Evolutionary conservation across 2,113 vertebrate genomes (phyloP).

Genomic region (Cochlearius cochlearius): DNA sequence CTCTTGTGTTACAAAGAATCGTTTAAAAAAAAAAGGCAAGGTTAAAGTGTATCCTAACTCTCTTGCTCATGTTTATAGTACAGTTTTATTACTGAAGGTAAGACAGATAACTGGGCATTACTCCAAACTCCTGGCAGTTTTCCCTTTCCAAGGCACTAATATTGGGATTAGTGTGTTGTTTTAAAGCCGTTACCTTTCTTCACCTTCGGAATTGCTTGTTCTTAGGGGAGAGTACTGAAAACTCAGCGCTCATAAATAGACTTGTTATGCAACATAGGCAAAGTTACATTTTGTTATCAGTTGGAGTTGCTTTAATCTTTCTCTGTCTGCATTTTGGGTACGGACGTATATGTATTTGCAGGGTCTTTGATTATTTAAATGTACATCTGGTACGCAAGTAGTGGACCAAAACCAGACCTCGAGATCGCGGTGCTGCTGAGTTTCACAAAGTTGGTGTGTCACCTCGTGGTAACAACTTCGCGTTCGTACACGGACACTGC

Average conservation of each 20-base stretch:
- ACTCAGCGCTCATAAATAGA: neutral
- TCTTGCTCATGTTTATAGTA: constrained; percentile 60
- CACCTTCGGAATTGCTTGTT: constrained; percentile 65
- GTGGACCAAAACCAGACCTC: neutral
- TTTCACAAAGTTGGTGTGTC: neutral
- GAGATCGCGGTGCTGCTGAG: neutral
- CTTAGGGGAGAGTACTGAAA: neutral
- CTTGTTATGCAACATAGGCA: neutral
- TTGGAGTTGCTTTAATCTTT: neutral
- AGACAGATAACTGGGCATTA: constrained; percentile 65
- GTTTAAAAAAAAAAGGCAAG: neutral
- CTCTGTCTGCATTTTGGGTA: neutral
- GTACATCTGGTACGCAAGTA: rapidly evolving
- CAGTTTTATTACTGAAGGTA: constrained; percentile 66
- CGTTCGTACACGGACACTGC: rapidly evolving
- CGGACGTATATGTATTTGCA: rapidly evolving
- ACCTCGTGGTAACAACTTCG: too few species aligned
- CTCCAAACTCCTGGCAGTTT: constrained; percentile 66
- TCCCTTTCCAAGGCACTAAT: constrained; percentile 69
- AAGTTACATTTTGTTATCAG: rapidly evolving
- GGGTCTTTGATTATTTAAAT: neutral
- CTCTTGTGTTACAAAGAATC: neutral
- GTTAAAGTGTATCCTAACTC: constrained; percentile 28
- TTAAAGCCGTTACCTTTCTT: constrained; percentile 66
- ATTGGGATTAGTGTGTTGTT: constrained; percentile 69